Conservation (phyloP, 2,797 vertebrate species). For the Geotrypetes seraphini region DNA sequence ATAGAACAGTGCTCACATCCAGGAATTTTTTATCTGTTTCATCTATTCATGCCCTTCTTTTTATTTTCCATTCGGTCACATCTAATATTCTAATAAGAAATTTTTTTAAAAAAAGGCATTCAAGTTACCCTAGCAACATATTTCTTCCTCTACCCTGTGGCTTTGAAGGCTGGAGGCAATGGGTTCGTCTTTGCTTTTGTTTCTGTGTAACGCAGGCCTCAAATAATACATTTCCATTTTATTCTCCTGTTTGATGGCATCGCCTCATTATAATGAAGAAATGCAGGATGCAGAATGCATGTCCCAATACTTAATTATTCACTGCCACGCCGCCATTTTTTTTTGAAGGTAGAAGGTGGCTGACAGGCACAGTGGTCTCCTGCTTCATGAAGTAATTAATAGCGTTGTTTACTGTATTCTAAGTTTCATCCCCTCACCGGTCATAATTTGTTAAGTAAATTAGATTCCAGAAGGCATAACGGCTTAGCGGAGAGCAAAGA, state of each 20-base stretch:
- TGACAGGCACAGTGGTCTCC: constrained; percentile 20
- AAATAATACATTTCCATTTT: constrained; percentile 16
- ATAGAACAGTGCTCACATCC: no score
- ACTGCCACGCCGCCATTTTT: no score
- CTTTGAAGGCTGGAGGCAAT: neutral
- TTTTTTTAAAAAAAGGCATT: constrained; percentile 21
- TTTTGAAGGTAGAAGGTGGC: constrained; percentile 23
- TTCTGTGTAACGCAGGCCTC: constrained; percentile 24
- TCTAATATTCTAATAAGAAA: no score
- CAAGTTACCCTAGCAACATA: constrained; percentile 37
- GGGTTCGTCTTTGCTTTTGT: constrained; percentile 22
- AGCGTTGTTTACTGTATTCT: constrained; percentile 36
- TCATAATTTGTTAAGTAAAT: constrained; percentile 46
- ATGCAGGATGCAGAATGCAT: constrained; percentile 19
- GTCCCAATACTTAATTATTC: constrained; percentile 39
- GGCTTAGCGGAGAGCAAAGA: constrained; percentile 35
- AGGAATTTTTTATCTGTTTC: no score
- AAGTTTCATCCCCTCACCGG: constrained; percentile 36
- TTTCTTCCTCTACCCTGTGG: constrained; percentile 17
- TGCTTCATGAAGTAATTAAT: constrained; percentile 35
- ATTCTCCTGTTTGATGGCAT: constrained; percentile 2
- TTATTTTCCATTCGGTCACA: constrained; percentile 14
- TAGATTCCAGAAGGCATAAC: constrained; percentile 31
- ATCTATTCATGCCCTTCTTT: no score
- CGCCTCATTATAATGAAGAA: constrained; percentile 22